Conservation (phyloP, 2,113 vertebrate genomes). For the Setophaga petechia region DNA sequence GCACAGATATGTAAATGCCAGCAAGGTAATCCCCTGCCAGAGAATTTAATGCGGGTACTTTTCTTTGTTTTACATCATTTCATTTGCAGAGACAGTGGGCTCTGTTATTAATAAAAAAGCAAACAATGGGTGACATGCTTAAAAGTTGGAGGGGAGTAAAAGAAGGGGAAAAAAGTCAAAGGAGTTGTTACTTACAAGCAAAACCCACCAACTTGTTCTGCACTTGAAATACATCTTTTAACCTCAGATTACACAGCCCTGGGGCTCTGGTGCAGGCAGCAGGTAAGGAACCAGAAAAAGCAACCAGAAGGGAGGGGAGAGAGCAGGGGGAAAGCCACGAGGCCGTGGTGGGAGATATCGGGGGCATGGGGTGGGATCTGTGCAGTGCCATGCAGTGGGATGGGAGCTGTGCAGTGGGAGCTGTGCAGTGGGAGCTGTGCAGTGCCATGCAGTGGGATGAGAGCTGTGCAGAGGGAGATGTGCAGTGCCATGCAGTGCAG, state of each 20-base stretch:
- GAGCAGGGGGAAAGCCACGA: background rate
- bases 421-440: no score
- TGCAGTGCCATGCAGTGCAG: no score
- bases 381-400: no score
- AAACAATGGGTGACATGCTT: constrained; percentile 53
- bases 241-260: background rate
- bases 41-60: constrained; percentile 57
- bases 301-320: background rate
- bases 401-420: no score
- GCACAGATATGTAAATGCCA: constrained; percentile 72
- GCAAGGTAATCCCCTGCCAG: constrained; percentile 67
- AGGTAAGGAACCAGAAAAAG: background rate
- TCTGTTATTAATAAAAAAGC: constrained; percentile 59
- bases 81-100: constrained; percentile 39
- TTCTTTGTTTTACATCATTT: constrained; percentile 67
- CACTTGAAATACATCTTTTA: background rate
- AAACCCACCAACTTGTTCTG: background rate
- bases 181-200: constrained; percentile 31
- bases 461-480: no score
- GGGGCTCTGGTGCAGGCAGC: background rate
- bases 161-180: constrained; percentile 10
- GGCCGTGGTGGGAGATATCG: background rate
- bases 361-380: background rate
- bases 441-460: no score
- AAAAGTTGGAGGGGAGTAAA: constrained; percentile 36